Percentiles rank a stretch among this genome's conserved stretches.
Conservation (phyloP, 2,113 vertebrate species). For the Actinemys pallida region DNA sequence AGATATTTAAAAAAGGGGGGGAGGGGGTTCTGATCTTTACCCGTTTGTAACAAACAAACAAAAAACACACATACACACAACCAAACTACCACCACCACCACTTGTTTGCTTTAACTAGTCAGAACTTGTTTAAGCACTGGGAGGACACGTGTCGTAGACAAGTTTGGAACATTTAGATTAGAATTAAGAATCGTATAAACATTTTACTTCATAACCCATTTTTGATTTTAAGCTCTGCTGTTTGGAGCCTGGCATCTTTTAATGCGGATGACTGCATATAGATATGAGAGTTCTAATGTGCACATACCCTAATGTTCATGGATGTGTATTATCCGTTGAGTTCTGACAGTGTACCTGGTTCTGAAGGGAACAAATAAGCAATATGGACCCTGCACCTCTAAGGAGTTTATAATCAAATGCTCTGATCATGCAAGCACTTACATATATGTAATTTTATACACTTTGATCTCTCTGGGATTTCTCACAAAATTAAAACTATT, state of each 20-base stretch:
- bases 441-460: neutral
- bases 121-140: neutral
- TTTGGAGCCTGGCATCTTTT: neutral
- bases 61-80: neutral
- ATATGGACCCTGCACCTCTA: too few relatives aligned
- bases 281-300: too few relatives aligned
- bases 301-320: too few relatives aligned
- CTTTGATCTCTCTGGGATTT: neutral
- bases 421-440: too few relatives aligned
- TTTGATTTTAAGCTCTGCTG: neutral
- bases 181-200: neutral
- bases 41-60: neutral
- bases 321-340: too few relatives aligned
- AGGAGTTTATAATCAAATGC: too few relatives aligned
- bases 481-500: too few relatives aligned
- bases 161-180: neutral
- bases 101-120: neutral
- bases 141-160: neutral
- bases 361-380: too few relatives aligned
- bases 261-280: neutral
- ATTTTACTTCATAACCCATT: neutral
- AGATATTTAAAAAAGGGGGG: accelerated
- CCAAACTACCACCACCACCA: neutral
- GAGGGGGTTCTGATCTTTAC: neutral
- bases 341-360: too few relatives aligned